phyloP scores from a whole-genome alignment of 92 coral and sea anemone genomes.

The Pocillopora meandrina region DNA sequence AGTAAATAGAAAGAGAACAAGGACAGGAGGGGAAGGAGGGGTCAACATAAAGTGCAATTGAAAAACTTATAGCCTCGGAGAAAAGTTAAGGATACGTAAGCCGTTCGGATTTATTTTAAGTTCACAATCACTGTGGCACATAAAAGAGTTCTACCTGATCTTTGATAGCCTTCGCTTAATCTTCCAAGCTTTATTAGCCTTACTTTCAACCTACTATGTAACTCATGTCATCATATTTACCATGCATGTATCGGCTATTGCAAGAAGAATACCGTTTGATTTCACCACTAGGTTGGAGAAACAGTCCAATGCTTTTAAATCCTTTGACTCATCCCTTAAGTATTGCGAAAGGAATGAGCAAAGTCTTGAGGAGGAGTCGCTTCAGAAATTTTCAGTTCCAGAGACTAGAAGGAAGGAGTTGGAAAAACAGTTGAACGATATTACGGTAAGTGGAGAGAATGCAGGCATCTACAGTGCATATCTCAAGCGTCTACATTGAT shows the following conservation, averaged over 20 bases:
- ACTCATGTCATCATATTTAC: no score
- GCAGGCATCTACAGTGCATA: not conserved
- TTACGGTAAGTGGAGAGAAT: slow-evolving; percentile 11
- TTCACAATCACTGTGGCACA: no score
- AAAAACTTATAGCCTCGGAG: no score
- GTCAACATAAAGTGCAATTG: no score
- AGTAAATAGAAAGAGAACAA: no score
- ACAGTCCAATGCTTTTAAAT: slow-evolving; percentile 11
- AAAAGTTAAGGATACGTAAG: no score
- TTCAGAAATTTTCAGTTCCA: slow-evolving; percentile 38
- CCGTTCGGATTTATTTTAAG: no score
- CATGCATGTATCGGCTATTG: not conserved
- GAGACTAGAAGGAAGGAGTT: slow-evolving; percentile 15
- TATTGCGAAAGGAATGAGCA: slow-evolving; percentile 6
- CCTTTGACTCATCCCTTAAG: slow-evolving; percentile 6
- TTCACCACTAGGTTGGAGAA: slow-evolving; percentile 16
- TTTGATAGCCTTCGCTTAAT: not conserved
- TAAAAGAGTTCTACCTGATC: no score
- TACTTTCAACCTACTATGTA: no score
- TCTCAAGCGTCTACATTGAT: not conserved
- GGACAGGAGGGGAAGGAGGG: no score
- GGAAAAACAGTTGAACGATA: slow-evolving; percentile 8
- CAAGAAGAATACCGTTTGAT: not conserved
- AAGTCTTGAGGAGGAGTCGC: slow-evolving; percentile 17
- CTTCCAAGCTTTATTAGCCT: not conserved